These are phyloP conservation scores for Rhabditoides inermis DNA, from an alignment of 2,888 invertebrate genomes.

Conservation along the genomic window DNA sequence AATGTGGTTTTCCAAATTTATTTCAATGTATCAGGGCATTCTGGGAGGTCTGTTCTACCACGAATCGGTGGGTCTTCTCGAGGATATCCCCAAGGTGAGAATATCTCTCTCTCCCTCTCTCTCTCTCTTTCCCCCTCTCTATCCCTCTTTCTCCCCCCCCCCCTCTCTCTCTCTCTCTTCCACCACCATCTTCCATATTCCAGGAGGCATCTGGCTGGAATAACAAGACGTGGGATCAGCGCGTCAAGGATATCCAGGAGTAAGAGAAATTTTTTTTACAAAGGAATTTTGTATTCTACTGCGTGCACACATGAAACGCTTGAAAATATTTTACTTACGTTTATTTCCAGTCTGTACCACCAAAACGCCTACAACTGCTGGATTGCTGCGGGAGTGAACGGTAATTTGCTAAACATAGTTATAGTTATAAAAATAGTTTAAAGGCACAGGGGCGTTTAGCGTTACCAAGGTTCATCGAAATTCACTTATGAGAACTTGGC, in stretches of 20 bases:
- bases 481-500: too few relatives aligned
- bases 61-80: slow-evolving; percentile 36
- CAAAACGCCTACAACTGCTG: slow-evolving; percentile 40
- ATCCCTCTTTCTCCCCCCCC: neutral
- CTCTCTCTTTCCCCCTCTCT: neutral
- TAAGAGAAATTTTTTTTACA: neutral
- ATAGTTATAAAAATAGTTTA: too few relatives aligned
- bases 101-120: neutral
- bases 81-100: slow-evolving; percentile 23
- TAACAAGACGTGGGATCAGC: neutral
- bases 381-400: slow-evolving; percentile 25
- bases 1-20: too few relatives aligned
- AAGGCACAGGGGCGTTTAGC: too few relatives aligned
- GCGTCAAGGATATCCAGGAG: neutral
- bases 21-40: slow-evolving; percentile 14
- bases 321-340: neutral
- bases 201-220: neutral
- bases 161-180: neutral
- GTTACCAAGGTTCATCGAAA: too few relatives aligned
- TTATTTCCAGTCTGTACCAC: slow-evolving; percentile 19
- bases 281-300: neutral
- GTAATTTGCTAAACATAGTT: too few relatives aligned
- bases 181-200: neutral
- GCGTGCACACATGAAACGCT: neutral
- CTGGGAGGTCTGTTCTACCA: slow-evolving; percentile 34